These are phyloP conservation scores for Ctenopoma multispine DNA, from an alignment of 2,797 vertebrate species.

Conservation along the genomic window DNA sequence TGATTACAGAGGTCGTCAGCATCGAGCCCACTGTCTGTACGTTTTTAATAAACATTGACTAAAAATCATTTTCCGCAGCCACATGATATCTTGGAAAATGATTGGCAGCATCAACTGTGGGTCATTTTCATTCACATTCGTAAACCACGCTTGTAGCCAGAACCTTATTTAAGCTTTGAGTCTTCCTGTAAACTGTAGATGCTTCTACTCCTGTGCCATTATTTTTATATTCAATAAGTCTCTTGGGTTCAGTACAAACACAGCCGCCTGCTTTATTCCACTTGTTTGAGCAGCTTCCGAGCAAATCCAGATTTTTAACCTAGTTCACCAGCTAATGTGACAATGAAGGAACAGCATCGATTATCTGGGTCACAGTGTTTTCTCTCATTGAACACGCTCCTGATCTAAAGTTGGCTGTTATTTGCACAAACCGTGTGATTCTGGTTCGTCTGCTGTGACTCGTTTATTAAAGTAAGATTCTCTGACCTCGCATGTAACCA, in stretches of 20 bases:
- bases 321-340: constrained; percentile 8
- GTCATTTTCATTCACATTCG: too few species aligned
- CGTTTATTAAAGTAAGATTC: not conserved
- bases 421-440: constrained; percentile 5
- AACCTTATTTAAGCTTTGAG: too few species aligned
- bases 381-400: constrained; percentile 19
- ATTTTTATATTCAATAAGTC: constrained; percentile 4
- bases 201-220: constrained; percentile 3
- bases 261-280: constrained; percentile 17
- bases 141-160: too few species aligned
- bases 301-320: constrained; percentile 32
- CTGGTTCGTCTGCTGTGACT: not conserved
- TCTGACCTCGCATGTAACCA: constrained; percentile 15
- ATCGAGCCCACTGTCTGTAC: too few species aligned
- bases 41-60: too few species aligned
- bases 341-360: constrained; percentile 3
- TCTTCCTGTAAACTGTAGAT: not conserved
- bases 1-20: too few species aligned
- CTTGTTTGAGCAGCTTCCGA: constrained; percentile 42
- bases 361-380: constrained; percentile 23
- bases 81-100: too few species aligned
- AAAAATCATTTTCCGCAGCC: too few species aligned
- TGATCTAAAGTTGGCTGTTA: constrained; percentile 13
- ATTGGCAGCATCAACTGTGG: too few species aligned
- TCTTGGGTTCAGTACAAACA: not conserved